Conservation (phyloP, 2,888 invertebrate species). For the Drosophila mimica region DNA sequence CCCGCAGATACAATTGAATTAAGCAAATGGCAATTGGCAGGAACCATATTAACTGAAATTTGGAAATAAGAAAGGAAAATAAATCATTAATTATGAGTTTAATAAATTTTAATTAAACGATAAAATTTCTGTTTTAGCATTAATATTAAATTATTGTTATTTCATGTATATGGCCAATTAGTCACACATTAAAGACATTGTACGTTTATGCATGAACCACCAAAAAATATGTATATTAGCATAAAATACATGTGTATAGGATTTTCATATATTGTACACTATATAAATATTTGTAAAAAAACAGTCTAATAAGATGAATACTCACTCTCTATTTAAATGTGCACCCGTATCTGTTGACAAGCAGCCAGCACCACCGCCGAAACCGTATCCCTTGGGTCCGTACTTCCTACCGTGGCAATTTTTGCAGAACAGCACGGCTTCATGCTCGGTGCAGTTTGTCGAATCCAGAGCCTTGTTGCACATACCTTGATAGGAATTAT, state of each 20-base stretch:
- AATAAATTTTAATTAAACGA: neutral
- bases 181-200: neutral
- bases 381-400: conserved; percentile 99
- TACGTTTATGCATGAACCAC: conserved; percentile 1
- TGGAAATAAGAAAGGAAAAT: neutral
- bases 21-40: conserved; percentile 42
- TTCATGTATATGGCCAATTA: neutral
- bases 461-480: conserved; percentile 99
- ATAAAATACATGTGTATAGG: neutral
- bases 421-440: conserved; percentile 98
- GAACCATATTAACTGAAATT: conserved; percentile 48
- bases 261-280: conserved; percentile 5
- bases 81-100: neutral
- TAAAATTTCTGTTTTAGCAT: neutral
- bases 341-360: conserved; percentile 98
- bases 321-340: conserved; percentile 94
- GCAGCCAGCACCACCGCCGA: conserved; percentile 98
- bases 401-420: conserved; percentile 97
- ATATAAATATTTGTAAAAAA: conserved; percentile 37
- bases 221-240: neutral
- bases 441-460: conserved; percentile 99
- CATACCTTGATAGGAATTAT: conserved; percentile 88
- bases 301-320: conserved; percentile 26
- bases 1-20: conserved; percentile 37
- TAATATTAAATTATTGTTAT: neutral